These are phyloP conservation scores for Argynnis bischoffii DNA, from an alignment of 2,888 invertebrate species.

Conservation along the genomic window DNA sequence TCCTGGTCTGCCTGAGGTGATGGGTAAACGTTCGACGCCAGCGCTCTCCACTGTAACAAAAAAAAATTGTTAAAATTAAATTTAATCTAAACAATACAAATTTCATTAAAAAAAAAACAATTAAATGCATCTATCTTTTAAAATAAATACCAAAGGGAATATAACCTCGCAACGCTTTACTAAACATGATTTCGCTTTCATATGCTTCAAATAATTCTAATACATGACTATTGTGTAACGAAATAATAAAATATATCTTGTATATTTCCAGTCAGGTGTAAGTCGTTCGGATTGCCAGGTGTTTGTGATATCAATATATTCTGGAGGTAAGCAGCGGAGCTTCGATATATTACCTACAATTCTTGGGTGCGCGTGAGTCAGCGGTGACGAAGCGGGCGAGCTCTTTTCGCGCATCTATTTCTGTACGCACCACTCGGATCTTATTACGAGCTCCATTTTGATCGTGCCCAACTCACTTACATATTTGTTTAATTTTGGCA, in stretches of 20 bases:
- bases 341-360: conserved; percentile 5
- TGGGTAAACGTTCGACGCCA: conserved; percentile 76
- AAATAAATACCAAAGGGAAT: too few relatives aligned
- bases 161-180: conserved; percentile 6
- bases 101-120: background rate
- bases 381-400: conserved; percentile 48
- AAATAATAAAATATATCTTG: background rate
- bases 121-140: too few relatives aligned
- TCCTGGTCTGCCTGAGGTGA: conserved; percentile 81
- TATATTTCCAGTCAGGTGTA: background rate
- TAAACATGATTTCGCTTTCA: conserved; percentile 2
- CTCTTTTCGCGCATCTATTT: conserved; percentile 48
- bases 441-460: conserved; percentile 72
- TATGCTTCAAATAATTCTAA: too few relatives aligned
- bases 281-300: background rate
- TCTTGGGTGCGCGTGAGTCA: conserved; percentile 44
- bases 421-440: conserved; percentile 60
- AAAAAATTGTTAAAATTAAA: conserved; percentile 42
- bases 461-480: conserved; percentile 46
- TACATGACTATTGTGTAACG: background rate
- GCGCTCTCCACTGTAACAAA: conserved; percentile 85
- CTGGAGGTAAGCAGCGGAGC: conserved; percentile 5
- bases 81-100: conserved; percentile 6
- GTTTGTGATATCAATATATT: conserved; percentile 7
- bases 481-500: conserved; percentile 16